Base-by-base conservation (phyloP, 2,113 vertebrate species). In the Prietella phreatophila region DNA sequence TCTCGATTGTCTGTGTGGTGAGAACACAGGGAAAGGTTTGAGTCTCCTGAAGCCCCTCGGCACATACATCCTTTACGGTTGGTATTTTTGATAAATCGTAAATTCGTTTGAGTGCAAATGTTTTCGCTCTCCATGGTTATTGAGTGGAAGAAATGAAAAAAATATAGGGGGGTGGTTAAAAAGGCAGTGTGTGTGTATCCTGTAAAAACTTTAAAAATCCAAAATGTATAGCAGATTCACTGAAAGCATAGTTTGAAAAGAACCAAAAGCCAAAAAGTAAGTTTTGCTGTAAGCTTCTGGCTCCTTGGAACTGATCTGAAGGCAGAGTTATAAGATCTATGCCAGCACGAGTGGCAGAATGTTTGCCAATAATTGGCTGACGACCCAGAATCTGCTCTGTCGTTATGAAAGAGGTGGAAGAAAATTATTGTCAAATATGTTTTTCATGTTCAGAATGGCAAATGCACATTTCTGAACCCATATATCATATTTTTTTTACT, bases 11-110 rank as follows among this genome's bases (percentile, higher is more conserved):
- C 94, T 99, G 82, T 99, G 97, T 93, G 98, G 98, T 76, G 98
- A 99, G 92, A 99, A 99, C 88, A 99, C 98, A 7, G 98, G 97
- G 47, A 99, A 99, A 94, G 97, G 98, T 17, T 95, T 99, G 88
- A 95, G 95, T 91, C 96, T 99, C 89, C 96, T 99, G 86, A 99
- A 97, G 91, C 98, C 98, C 0, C 94, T 99, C 91, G 98, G 98
- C 90, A 99, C 97, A 63, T 99, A 99, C 42, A 97, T 99, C 94
- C 95, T 99, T 87, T 99, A 99, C 33, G 98, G 98, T 99, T 78
- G 91, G 97, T 95, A 88, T 33, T 67, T 88, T 76, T 88, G 11
- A 3, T 84, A 19, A 50, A 33, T 79, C 15, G 4, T 27, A 76
- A 4, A 75, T 42, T 20, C 39, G 56, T 33, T 79, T 53, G 9